A percentile compares a stretch with the other conserved stretches of the same genome.
Evolutionary conservation across 2,113 vertebrate genomes (phyloP).

Genomic region (Brachypteracias leptosomus): DNA sequence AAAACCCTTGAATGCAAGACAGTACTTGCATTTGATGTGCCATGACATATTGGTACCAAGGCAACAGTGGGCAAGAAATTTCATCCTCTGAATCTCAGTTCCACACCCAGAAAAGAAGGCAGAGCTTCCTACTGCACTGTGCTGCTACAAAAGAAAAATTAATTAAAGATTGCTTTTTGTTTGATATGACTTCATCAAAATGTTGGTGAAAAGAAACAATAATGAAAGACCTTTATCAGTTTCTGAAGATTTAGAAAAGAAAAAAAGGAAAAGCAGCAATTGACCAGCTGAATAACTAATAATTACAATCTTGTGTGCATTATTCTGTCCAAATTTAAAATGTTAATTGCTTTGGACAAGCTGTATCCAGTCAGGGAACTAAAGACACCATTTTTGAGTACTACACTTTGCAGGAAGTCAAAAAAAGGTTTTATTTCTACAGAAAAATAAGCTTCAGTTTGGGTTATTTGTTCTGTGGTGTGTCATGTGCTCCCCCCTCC

Average conservation of each 20-base stretch:
- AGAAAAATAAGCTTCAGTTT: background rate
- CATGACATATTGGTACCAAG: rapidly evolving
- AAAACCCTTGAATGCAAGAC: background rate
- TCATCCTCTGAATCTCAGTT: background rate
- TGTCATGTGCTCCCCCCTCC: rapidly evolving
- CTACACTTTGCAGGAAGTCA: background rate
- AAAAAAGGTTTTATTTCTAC: background rate
- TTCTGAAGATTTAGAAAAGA: background rate
- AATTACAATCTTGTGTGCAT: background rate
- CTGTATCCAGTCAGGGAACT: background rate
- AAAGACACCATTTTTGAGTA: background rate
- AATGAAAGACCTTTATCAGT: background rate
- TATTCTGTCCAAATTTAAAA: background rate
- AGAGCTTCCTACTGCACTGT: background rate
- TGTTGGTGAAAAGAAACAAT: background rate
- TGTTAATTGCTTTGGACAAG: background rate
- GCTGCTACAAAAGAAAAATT: background rate
- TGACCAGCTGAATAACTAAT: background rate
- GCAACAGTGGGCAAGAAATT: background rate
- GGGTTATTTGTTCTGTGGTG: background rate
- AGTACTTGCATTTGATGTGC: background rate
- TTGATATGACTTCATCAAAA: background rate
- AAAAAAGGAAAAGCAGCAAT: background rate
- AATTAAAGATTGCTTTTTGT: background rate
- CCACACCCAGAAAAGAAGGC: background rate